A percentile compares a stretch with the other conserved stretches of the same genome.
Conservation (phyloP, 92 coral and sea anemone species). For the Umimayanthus kanabou region DNA sequence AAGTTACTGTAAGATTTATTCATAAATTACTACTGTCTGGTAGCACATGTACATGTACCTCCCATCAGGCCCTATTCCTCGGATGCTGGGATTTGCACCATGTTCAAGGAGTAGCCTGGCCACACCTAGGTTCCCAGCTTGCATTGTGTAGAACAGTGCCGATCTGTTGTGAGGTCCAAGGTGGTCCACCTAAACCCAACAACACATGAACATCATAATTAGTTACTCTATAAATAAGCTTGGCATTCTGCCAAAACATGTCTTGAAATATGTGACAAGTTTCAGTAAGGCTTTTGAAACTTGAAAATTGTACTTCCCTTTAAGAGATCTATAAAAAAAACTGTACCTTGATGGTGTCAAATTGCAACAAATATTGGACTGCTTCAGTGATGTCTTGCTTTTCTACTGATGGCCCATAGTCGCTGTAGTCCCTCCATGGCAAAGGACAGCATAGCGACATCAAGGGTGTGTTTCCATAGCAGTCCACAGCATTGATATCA, state of each 20-base stretch:
- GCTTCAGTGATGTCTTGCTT: constrained; percentile 63
- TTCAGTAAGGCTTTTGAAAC: background rate
- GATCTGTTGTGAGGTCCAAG: constrained; percentile 78
- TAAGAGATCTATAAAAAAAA: too few species aligned
- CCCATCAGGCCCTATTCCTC: constrained; percentile 85
- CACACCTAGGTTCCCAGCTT: constrained; percentile 70
- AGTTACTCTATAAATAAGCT: background rate
- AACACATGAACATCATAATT: background rate
- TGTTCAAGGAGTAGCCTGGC: constrained; percentile 71
- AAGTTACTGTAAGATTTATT: too few species aligned
- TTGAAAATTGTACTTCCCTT: background rate
- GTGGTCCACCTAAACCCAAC: constrained; percentile 62
- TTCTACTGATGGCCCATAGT: constrained; percentile 71
- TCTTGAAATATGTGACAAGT: background rate
- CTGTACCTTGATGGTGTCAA: constrained; percentile 73
- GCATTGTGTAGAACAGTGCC: constrained; percentile 88
- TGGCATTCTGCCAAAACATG: background rate
- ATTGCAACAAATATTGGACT: constrained; percentile 66
- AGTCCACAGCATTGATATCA: constrained; percentile 70
- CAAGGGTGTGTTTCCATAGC: constrained; percentile 84
- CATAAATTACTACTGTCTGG: too few species aligned
- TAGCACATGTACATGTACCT: constrained; percentile 50
- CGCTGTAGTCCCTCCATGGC: constrained; percentile 73
- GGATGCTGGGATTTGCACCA: constrained; percentile 76
- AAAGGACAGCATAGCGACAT: constrained; percentile 85